These are phyloP conservation scores for Paramacrobiotus metropolitanus DNA, from an alignment of 1,140 invertebrate genomes.

Conservation along the genomic window DNA sequence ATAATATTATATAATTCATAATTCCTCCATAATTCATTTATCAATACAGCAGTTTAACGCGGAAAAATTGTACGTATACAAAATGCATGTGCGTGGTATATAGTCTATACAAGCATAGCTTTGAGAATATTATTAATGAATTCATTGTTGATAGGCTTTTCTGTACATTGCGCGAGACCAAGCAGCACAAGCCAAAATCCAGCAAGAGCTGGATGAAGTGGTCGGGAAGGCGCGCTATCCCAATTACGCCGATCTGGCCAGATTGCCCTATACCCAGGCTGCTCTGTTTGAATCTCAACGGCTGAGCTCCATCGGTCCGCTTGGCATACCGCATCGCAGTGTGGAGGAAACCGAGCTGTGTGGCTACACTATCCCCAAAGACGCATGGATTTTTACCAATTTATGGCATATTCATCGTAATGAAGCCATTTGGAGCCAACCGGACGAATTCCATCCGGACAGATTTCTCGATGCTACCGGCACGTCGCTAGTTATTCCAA, in stretches of 20 bases:
- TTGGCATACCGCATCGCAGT: conserved; percentile 8
- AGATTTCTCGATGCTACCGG: conserved; percentile 26
- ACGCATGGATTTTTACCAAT: neutral
- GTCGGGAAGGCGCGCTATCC: conserved; percentile 13
- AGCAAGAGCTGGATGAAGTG: conserved; percentile 14
- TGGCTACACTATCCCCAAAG: conserved; percentile 10
- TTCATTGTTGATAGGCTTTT: conserved; percentile 12
- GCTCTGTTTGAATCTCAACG: conserved; percentile 14
- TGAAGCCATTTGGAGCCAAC: conserved; percentile 36
- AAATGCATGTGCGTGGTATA: too few relatives aligned
- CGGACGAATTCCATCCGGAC: conserved; percentile 41
- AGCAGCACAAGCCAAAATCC: conserved; percentile 14
- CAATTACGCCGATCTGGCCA: conserved; percentile 10
- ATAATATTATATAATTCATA: too few relatives aligned
- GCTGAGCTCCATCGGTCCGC: conserved; percentile 12
- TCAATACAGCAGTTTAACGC: neutral
- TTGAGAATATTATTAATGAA: too few relatives aligned
- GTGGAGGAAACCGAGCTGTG: conserved; percentile 10
- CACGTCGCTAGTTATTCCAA: conserved; percentile 11
- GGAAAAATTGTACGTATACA: too few relatives aligned
- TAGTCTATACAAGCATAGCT: too few relatives aligned
- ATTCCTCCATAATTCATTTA: too few relatives aligned
- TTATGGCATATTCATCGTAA: conserved; percentile 27
- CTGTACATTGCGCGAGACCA: conserved; percentile 11
- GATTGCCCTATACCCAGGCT: conserved; percentile 16